Conservation (phyloP, 2,797 vertebrate species). For the Cheirogaleus major region DNA sequence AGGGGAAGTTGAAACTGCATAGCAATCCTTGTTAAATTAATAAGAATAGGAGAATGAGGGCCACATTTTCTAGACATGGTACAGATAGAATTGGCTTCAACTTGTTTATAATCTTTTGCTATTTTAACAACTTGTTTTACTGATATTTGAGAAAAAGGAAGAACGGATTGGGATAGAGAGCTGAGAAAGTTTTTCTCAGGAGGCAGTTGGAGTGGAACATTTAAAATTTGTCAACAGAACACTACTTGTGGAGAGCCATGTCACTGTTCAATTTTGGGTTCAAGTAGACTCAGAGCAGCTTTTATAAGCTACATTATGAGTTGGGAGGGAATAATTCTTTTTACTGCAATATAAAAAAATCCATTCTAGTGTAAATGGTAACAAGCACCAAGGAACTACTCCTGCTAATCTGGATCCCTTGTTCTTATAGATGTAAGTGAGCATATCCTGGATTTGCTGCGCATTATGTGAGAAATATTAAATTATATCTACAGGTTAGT, state of each 20-base stretch:
- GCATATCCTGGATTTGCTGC: neutral
- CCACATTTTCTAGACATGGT: neutral
- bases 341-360: neutral
- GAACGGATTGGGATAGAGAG: neutral
- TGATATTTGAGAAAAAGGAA: constrained; percentile 39
- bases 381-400: neutral
- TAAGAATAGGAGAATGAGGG: neutral
- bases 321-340: neutral
- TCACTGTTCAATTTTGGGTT: neutral
- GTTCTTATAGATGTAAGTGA: neutral
- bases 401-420: neutral
- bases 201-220: neutral
- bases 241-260: neutral
- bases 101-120: constrained; percentile 37
- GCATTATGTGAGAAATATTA: neutral
- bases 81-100: neutral
- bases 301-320: neutral
- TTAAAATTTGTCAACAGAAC: neutral
- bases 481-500: neutral
- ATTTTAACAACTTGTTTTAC: constrained; percentile 42
- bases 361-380: neutral
- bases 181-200: neutral
- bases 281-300: neutral
- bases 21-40: neutral
- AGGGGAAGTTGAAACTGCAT: neutral